Conservation (phyloP, 2,113 vertebrate genomes). For the Xiphias gladius region DNA sequence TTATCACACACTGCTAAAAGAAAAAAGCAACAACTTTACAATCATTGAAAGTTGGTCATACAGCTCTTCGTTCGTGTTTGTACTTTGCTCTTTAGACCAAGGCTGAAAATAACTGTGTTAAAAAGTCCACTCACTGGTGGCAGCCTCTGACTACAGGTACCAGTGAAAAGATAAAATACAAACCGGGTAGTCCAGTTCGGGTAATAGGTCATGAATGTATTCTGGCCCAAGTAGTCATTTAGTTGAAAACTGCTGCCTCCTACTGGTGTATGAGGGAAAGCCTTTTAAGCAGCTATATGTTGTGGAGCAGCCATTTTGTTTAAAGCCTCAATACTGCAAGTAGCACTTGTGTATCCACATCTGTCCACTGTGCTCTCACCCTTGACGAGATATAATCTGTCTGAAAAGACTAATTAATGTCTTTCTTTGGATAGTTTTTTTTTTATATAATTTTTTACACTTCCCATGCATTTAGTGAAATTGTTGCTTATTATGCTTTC, state of each 20-base stretch:
- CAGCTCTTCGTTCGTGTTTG: not conserved
- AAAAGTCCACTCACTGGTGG: not conserved
- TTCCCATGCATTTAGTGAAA: too few relatives aligned
- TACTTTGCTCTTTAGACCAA: not conserved
- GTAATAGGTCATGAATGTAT: too few relatives aligned
- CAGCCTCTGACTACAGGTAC: not conserved
- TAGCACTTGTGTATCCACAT: not conserved
- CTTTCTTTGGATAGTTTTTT: too few relatives aligned
- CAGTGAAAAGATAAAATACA: too few relatives aligned
- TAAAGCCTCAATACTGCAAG: not conserved
- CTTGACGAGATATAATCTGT: too few relatives aligned
- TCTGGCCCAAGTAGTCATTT: not conserved
- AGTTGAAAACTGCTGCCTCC: not conserved
- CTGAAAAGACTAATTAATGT: too few relatives aligned
- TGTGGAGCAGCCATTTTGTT: not conserved
- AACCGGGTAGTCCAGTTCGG: too few relatives aligned
- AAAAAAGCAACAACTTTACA: not conserved
- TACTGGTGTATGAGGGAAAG: not conserved
- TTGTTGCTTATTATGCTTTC: too few relatives aligned
- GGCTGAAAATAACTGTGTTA: too few relatives aligned
- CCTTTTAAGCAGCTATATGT: not conserved
- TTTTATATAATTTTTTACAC: too few relatives aligned
- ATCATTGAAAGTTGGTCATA: not conserved
- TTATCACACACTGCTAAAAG: constrained; percentile 57
- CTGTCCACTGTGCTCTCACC: too few relatives aligned